phyloP scores from a whole-genome alignment of 2,888 invertebrate species.

The Cecidostiba fungosa region DNA sequence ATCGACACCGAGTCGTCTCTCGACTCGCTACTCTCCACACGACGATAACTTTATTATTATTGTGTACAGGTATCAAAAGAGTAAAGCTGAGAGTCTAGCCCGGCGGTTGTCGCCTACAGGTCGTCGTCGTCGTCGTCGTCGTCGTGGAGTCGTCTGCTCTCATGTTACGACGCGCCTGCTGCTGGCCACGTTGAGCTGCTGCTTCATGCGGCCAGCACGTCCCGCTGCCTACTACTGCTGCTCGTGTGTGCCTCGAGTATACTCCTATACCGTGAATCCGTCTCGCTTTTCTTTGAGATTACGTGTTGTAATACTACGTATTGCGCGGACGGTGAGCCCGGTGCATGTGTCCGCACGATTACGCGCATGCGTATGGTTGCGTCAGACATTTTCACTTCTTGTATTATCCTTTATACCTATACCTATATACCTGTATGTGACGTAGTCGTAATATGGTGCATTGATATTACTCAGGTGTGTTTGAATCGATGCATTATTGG shows the following conservation, averaged over 20 bases:
- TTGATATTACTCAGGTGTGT: no score
- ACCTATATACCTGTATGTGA: neutral
- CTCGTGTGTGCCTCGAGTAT: neutral
- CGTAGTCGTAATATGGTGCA: no score
- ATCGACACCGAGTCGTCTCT: neutral
- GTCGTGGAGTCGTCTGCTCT: conserved; percentile 52
- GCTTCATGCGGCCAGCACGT: neutral
- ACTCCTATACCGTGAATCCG: neutral
- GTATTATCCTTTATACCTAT: neutral
- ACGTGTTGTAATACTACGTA: conserved; percentile 30
- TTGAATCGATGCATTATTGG: no score
- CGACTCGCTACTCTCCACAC: neutral
- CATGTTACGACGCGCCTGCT: conserved; percentile 52
- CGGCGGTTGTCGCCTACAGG: neutral
- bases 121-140: neutral
- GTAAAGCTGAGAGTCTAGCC: neutral
- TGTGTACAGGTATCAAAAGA: no score
- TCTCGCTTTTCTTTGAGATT: neutral
- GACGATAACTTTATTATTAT: neutral
- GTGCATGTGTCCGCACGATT: conserved; percentile 2
- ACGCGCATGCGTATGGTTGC: conserved; percentile 54
- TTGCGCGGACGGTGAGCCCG: conserved; percentile 11
- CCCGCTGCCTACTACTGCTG: neutral
- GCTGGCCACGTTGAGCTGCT: conserved; percentile 1
- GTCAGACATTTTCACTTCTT: conserved; percentile 53